Evolutionary conservation across 2,113 vertebrate species (phyloP).

Genomic region (Chrysemys picta): DNA sequence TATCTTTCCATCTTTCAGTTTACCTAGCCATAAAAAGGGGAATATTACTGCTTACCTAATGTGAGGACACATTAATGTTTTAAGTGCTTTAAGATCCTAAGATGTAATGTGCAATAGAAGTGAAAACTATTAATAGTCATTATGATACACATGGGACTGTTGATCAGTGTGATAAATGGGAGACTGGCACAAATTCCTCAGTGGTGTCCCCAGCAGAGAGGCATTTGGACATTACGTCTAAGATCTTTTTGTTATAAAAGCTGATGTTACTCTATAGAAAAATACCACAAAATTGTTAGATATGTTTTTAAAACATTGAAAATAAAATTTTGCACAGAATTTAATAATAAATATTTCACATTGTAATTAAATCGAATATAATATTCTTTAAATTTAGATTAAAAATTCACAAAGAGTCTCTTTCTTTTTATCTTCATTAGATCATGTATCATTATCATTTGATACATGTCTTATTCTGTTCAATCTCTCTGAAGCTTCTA

Average conservation of each 20-base stretch:
- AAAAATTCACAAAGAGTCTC: background rate
- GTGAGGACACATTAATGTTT: background rate
- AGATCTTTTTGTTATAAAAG: background rate
- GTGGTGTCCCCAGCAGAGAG: slow-evolving; percentile 9
- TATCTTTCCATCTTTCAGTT: background rate
- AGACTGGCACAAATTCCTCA: slow-evolving; percentile 25
- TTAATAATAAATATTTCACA: background rate
- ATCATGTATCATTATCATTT: background rate
- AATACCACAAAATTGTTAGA: background rate
- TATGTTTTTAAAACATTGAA: background rate
- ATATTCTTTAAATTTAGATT: background rate
- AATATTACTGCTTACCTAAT: background rate
- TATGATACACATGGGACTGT: slow-evolving; percentile 38
- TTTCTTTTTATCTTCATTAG: background rate
- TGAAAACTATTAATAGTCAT: slow-evolving; percentile 12
- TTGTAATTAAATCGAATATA: background rate
- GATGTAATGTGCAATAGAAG: slow-evolving; percentile 34
- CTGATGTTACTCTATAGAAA: background rate
- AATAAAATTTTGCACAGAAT: background rate
- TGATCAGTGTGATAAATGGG: slow-evolving; percentile 34
- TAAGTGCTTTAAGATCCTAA: rapidly evolving
- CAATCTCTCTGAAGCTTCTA: background rate
- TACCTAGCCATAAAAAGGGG: background rate
- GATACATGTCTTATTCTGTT: background rate
- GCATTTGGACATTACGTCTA: background rate